Percentiles rank a stretch among this genome's conserved stretches.
These are phyloP conservation scores for Drosophila repleta DNA, from an alignment of 1,140 invertebrate genomes.

Conservation along the genomic window DNA sequence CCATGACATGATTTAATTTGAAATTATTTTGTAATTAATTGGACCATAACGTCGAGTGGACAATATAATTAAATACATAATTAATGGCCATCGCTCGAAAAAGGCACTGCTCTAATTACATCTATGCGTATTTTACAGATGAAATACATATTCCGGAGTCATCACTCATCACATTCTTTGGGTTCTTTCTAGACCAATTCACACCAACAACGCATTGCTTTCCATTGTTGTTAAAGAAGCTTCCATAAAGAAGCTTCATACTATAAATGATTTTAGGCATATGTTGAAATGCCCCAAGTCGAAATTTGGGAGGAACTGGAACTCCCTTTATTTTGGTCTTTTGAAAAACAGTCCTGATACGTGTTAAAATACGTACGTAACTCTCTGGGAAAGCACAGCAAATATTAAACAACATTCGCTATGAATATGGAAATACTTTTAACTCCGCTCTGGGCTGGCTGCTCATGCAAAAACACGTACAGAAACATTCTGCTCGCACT, in stretches of 20 bases:
- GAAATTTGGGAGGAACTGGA: too few species aligned
- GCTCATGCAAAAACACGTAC: slow-evolving; percentile 8
- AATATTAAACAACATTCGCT: slow-evolving; percentile 73
- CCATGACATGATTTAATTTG: slow-evolving; percentile 69
- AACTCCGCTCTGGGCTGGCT: neutral
- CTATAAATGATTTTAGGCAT: too few species aligned
- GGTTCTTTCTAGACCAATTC: too few species aligned
- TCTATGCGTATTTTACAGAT: neutral
- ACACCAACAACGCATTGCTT: too few species aligned
- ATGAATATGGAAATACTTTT: slow-evolving; percentile 73
- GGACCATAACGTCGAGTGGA: slow-evolving; percentile 53
- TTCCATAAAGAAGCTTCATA: too few species aligned
- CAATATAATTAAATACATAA: slow-evolving; percentile 78
- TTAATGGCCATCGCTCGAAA: slow-evolving; percentile 38
- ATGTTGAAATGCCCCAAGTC: too few species aligned
- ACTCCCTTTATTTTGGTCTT: too few species aligned
- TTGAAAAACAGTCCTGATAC: slow-evolving; percentile 4
- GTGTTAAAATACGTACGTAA: neutral
- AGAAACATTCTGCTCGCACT: slow-evolving; percentile 1
- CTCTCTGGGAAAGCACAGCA: slow-evolving; percentile 28
- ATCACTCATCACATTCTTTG: too few species aligned
- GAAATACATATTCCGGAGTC: neutral
- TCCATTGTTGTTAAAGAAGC: too few species aligned
- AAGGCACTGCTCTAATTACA: slow-evolving; percentile 60
- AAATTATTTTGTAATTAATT: slow-evolving; percentile 81